Percentiles rank a stretch among this genome's conserved stretches.
Evolutionary conservation across 1,140 invertebrate species (phyloP).

Genomic region (Pinna nobilis): DNA sequence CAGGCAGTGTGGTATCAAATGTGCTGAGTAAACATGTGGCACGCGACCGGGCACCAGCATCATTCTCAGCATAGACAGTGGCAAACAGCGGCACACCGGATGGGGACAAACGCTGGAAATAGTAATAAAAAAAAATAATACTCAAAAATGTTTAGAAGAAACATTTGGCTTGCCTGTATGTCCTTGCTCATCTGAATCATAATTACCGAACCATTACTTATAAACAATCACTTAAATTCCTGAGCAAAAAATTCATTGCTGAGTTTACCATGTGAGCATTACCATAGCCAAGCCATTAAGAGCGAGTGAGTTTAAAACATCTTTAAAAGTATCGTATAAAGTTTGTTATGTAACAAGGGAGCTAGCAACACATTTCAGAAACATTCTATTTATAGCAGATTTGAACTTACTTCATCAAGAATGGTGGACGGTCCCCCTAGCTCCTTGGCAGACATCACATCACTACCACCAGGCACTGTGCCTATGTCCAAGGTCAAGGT

Average conservation of each 20-base stretch:
- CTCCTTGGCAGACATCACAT: constrained; percentile 34
- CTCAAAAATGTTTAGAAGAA: background rate
- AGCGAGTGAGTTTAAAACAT: background rate
- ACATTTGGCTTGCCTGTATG: no score
- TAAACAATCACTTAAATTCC: no score
- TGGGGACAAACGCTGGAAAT: background rate
- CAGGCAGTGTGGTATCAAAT: constrained; percentile 56
- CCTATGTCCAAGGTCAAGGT: constrained; percentile 38
- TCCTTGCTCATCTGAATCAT: background rate
- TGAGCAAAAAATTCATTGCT: no score
- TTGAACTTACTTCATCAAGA: constrained; percentile 14
- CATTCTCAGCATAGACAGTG: constrained; percentile 50
- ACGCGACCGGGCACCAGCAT: constrained; percentile 21
- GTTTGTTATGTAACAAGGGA: background rate
- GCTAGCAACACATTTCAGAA: background rate
- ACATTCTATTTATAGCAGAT: background rate
- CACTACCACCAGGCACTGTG: constrained; percentile 43
- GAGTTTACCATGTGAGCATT: no score
- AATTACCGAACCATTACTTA: background rate
- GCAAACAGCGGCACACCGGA: constrained; percentile 49
- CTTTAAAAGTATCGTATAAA: background rate
- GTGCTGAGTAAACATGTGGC: constrained; percentile 48
- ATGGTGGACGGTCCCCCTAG: constrained; percentile 47
- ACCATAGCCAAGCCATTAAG: background rate
- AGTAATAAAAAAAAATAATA: background rate